phyloP scores from a whole-genome alignment of 2,888 invertebrate genomes.

The Drosophila histrio region DNA sequence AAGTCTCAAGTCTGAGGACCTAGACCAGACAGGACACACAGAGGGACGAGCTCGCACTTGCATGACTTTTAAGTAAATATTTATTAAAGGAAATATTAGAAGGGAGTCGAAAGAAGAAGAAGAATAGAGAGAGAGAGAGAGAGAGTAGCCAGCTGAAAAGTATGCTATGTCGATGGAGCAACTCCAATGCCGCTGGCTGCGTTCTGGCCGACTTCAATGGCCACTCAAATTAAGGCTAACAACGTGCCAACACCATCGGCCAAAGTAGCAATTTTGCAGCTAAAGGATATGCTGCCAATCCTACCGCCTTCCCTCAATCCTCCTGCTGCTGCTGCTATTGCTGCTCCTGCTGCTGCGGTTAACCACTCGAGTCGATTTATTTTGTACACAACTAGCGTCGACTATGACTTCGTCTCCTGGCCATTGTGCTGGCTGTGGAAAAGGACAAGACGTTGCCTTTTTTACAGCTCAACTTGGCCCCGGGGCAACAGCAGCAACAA shows the following conservation, averaged over 20 bases:
- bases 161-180: slow-evolving; percentile 32
- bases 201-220: slow-evolving; percentile 61
- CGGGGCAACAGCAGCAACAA: slow-evolving; percentile 21
- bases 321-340: not conserved
- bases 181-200: slow-evolving; percentile 36
- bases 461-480: slow-evolving; percentile 54
- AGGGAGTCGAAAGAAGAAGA: not conserved
- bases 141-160: slow-evolving; percentile 23
- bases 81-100: slow-evolving; percentile 45
- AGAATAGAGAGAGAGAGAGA: not conserved
- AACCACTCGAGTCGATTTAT: slow-evolving; percentile 77
- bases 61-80: slow-evolving; percentile 72
- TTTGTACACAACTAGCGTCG: slow-evolving; percentile 74
- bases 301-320: not conserved
- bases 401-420: slow-evolving; percentile 14
- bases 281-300: slow-evolving; percentile 56
- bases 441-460: slow-evolving; percentile 72
- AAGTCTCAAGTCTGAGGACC: slow-evolving; percentile 9
- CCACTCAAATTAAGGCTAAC: slow-evolving; percentile 79
- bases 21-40: slow-evolving; percentile 20
- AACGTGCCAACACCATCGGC: slow-evolving; percentile 50
- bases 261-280: slow-evolving; percentile 73
- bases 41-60: slow-evolving; percentile 23
- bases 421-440: slow-evolving; percentile 47
- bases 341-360: slow-evolving; percentile 57